These are phyloP conservation scores for Acleris laterana DNA, from an alignment of 2,888 invertebrate species.

Conservation along the genomic window DNA sequence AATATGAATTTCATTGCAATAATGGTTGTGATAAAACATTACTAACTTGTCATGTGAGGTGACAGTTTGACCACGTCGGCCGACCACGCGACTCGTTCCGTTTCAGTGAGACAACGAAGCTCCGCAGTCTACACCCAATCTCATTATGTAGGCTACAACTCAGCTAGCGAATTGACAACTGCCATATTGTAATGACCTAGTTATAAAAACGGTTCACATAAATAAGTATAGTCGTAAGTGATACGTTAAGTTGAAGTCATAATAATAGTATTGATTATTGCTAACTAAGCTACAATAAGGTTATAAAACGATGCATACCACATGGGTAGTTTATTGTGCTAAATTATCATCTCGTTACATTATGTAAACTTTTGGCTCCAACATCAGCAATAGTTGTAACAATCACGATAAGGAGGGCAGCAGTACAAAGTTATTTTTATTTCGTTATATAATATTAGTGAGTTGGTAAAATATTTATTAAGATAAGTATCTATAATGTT, in stretches of 20 bases:
- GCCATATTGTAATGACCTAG: conserved; percentile 82
- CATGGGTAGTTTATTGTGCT: conserved; percentile 13
- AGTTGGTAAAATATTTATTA: conserved; percentile 18
- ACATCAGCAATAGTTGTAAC: conserved; percentile 3
- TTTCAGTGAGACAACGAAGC: conserved; percentile 56
- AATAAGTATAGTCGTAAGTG: conserved; percentile 47
- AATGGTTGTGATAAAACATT: conserved; percentile 78
- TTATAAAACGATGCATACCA: conserved; percentile 44
- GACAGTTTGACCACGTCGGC: conserved; percentile 23
- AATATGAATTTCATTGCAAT: conserved; percentile 75
- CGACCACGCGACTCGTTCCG: conserved; percentile 13
- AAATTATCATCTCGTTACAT: conserved; percentile 3
- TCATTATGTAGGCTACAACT: conserved; percentile 64
- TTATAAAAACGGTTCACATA: conserved; percentile 65
- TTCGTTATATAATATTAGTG: conserved; percentile 22
- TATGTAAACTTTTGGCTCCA: conserved; percentile 3
- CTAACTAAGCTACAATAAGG: conserved; percentile 75
- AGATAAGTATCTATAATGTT: conserved; percentile 7
- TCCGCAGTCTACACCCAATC: conserved; percentile 66
- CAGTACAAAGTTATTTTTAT: conserved; percentile 36
- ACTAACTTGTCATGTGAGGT: conserved; percentile 62
- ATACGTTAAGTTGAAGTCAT: conserved; percentile 81
- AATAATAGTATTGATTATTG: conserved; percentile 80
- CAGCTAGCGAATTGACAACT: conserved; percentile 83
- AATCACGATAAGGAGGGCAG: conserved; percentile 11